Evolutionary conservation across 1,140 invertebrate genomes (phyloP).

Genomic region (Drosophila repletoides): DNA sequence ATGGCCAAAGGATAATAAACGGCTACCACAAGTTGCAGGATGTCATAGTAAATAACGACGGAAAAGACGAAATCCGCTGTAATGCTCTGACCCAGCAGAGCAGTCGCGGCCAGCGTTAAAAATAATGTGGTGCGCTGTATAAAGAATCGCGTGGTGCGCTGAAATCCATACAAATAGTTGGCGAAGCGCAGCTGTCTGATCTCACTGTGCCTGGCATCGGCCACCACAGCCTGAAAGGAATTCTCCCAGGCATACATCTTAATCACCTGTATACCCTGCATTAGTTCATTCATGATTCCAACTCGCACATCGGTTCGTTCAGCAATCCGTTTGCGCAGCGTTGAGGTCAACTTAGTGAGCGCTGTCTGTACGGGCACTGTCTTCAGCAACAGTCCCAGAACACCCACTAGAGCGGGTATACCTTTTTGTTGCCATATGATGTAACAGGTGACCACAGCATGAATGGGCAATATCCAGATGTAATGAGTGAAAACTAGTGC

Average conservation of each 20-base stretch:
- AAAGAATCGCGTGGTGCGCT: constrained; percentile 87
- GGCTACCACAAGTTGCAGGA: constrained; percentile 85
- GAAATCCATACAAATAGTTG: constrained; percentile 88
- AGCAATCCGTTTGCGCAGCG: constrained; percentile 84
- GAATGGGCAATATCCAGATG: constrained; percentile 88
- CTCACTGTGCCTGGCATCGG: constrained; percentile 84
- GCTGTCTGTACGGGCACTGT: constrained; percentile 88
- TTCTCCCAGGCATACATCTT: constrained; percentile 93
- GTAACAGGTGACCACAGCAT: constrained; percentile 84
- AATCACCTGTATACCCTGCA: constrained; percentile 88
- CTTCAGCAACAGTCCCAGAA: constrained; percentile 85
- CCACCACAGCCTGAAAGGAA: constrained; percentile 85
- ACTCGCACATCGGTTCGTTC: constrained; percentile 88
- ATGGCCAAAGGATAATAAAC: constrained; percentile 89
- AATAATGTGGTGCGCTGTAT: constrained; percentile 89
- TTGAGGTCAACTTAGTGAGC: constrained; percentile 83
- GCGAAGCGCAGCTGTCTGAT: constrained; percentile 87
- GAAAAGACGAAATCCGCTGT: constrained; percentile 89
- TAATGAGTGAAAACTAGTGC: constrained; percentile 85
- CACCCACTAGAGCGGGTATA: constrained; percentile 87
- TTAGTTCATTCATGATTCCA: constrained; percentile 90
- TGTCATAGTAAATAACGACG: constrained; percentile 88
- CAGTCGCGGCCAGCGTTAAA: constrained; percentile 87
- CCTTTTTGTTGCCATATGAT: constrained; percentile 89
- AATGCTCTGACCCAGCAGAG: constrained; percentile 86